Conservation (phyloP, 2,888 invertebrate genomes). For the Drosophila meridiana region DNA sequence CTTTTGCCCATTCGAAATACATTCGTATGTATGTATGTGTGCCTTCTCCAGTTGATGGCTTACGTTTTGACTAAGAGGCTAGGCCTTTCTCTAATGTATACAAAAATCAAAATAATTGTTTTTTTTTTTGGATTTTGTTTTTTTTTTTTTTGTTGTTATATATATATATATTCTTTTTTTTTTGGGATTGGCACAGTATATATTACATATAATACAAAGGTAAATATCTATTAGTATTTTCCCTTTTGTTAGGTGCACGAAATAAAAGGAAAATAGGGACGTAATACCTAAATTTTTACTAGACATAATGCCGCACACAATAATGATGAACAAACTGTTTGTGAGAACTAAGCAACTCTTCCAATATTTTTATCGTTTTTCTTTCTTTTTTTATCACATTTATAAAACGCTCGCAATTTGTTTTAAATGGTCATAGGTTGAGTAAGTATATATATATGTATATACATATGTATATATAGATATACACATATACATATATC, state of each 20-base stretch:
- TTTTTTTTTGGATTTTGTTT: background rate
- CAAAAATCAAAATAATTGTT: conserved; percentile 47
- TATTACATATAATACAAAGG: conserved; percentile 78
- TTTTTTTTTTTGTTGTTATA: background rate
- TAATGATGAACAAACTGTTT: conserved; percentile 5
- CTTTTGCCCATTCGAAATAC: background rate
- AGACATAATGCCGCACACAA: conserved; percentile 2
- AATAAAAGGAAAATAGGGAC: conserved; percentile 3
- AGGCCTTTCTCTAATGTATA: conserved; percentile 74
- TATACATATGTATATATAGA: conserved; percentile 43
- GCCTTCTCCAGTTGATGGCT: conserved; percentile 3
- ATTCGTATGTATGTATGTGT: conserved; percentile 5
- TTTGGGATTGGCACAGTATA: conserved; percentile 70
- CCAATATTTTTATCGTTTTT: conserved; percentile 27
- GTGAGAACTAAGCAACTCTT: conserved; percentile 23
- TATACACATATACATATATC: conserved; percentile 43
- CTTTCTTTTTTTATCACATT: conserved; percentile 64
- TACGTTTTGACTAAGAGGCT: conserved; percentile 65
- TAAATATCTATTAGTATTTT: conserved; percentile 21
- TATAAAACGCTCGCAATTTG: conserved; percentile 59
- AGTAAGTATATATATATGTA: conserved; percentile 36
- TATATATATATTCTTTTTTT: background rate
- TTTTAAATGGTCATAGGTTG: conserved; percentile 61
- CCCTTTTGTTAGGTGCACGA: conserved; percentile 43
- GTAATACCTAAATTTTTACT: conserved; percentile 5